Conservation (phyloP, 2,797 vertebrate species). For the Muscicapa striata region DNA sequence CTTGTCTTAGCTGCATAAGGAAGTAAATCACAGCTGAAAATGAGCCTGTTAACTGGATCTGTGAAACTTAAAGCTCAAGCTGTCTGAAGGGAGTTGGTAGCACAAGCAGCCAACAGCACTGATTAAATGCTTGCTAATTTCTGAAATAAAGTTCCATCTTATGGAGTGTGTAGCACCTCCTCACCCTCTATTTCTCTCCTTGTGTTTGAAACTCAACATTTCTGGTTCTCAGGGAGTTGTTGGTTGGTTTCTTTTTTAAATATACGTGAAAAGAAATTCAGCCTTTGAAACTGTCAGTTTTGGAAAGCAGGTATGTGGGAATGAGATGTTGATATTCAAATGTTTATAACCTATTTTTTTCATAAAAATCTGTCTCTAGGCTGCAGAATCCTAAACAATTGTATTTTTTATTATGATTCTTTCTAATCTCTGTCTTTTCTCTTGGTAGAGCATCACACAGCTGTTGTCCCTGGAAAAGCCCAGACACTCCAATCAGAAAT, state of each 20-base stretch:
- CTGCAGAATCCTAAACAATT: background rate
- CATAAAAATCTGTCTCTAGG: background rate
- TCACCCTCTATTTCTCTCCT: background rate
- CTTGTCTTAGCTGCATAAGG: background rate
- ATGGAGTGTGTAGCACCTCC: background rate
- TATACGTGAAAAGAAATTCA: background rate
- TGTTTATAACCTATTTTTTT: background rate
- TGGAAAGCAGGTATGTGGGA: background rate
- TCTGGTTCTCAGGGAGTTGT: background rate
- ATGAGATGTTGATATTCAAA: background rate
- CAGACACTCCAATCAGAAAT: background rate
- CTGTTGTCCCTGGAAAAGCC: background rate
- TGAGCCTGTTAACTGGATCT: background rate
- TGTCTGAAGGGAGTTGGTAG: background rate
- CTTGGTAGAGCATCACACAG: conserved; percentile 30
- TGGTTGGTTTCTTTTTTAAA: background rate
- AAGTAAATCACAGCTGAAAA: background rate
- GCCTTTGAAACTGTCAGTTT: background rate
- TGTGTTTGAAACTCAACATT: background rate
- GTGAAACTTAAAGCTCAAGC: background rate
- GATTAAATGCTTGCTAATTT: background rate
- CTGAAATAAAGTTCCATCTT: background rate
- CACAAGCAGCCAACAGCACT: background rate
- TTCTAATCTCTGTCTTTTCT: background rate
- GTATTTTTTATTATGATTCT: background rate